These are phyloP conservation scores for Girardia tigrina DNA, from an alignment of 2,888 invertebrate genomes.

Conservation along the genomic window DNA sequence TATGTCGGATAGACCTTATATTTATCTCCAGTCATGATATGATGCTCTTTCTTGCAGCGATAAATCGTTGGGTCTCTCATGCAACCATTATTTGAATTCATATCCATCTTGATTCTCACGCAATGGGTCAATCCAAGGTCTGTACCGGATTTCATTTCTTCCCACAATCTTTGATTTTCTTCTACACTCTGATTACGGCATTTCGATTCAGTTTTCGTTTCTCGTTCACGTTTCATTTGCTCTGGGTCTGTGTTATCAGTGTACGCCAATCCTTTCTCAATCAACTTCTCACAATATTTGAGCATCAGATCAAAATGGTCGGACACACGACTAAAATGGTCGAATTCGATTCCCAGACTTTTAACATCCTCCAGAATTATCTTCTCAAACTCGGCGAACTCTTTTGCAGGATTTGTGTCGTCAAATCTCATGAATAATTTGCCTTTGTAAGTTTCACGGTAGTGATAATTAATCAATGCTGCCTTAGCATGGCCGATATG, in stretches of 20 bases:
- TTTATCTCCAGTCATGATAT: constrained; percentile 77
- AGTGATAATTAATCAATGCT: constrained; percentile 89
- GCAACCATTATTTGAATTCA: constrained; percentile 86
- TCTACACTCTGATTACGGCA: constrained; percentile 54
- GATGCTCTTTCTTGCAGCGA: constrained; percentile 82
- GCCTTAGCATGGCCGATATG: constrained; percentile 99
- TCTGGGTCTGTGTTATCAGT: constrained; percentile 77
- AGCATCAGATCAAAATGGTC: constrained; percentile 87
- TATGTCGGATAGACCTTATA: constrained; percentile 98
- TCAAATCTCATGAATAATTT: constrained; percentile 94
- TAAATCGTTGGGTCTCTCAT: constrained; percentile 96
- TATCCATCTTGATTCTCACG: constrained; percentile 89
- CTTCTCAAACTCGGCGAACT: constrained; percentile 87
- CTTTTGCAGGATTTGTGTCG: constrained; percentile 97
- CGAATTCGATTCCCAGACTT: constrained; percentile 76
- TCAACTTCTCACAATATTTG: constrained; percentile 68
- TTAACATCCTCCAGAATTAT: constrained; percentile 78
- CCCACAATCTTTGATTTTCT: constrained; percentile 74
- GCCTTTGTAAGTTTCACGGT: constrained; percentile 70
- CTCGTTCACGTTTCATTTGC: constrained; percentile 81
- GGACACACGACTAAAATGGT: constrained; percentile 81
- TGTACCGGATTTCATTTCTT: constrained; percentile 78
- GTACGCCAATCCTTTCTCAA: constrained; percentile 77
- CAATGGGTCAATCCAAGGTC: constrained; percentile 70
- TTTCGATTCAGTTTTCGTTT: constrained; percentile 71